Evolutionary conservation across 2,113 vertebrate genomes (phyloP), one percentile per base, ranked within the genome.

Genomic region (Cygnus buccinator): DNA sequence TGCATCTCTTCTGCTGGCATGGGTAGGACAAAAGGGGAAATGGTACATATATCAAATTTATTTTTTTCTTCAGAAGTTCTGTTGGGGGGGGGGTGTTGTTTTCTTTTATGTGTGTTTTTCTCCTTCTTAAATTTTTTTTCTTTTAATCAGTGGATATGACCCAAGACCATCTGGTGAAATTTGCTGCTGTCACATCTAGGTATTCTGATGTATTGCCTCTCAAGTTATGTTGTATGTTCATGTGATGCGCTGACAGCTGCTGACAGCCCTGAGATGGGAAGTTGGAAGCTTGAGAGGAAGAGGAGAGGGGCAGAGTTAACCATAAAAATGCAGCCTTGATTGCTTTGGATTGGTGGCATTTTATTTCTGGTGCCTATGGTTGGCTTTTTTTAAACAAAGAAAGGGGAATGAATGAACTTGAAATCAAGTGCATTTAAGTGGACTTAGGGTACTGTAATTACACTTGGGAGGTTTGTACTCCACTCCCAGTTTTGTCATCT

Each of bases 141-240:
- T 39, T 92, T 84, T 35, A 54, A 68, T 82, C 35, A 63, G 83
- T 96, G 75, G 85, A 84, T 95, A 26, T 88, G 86, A 94, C 90
- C 88, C 95, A 94, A 58, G 90, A 90, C 95, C 96, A 97, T 96
- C 97, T 97, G 96, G 93, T 87, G 17, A 37, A 94, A 93, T 90
- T 91, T 92, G 73, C 93, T 7, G 84, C 89, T 94, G 91, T 96
- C 92, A 95, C 93, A 90, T 93, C 77, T 90, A 94, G 93, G 89
- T 88, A 92, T 97, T 95, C 89, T 94, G 97, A 96, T 97, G 93
- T 96, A 96, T 96, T 94, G 94, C 91, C 94, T 95, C 86, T 97
- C 93, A 95, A 92, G 92, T 95, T 91, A 58, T 25, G 57, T 83
- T 92, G 74, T 83, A 71, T 59, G 88, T 92, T 96, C 93, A 77